phyloP scores from a whole-genome alignment of 2,888 invertebrate species.

The Eristalis intricaria region DNA sequence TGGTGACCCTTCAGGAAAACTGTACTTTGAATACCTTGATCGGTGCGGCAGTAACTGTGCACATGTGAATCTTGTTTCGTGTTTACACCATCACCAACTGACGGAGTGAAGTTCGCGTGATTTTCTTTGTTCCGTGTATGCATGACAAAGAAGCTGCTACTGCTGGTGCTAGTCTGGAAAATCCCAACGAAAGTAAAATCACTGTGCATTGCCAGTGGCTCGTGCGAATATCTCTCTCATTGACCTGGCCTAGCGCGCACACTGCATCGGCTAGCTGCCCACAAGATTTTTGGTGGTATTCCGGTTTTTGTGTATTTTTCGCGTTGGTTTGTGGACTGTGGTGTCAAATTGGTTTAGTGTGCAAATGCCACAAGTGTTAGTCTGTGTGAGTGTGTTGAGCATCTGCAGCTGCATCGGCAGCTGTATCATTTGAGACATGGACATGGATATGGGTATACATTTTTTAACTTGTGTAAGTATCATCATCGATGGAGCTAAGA shows the following conservation, averaged over 20 bases:
- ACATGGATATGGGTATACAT: slow-evolving; percentile 53
- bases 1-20: slow-evolving; percentile 39
- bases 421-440: slow-evolving; percentile 19
- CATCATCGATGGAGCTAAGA: neutral
- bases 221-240: slow-evolving; percentile 9
- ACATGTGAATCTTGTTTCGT: slow-evolving; percentile 50
- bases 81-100: slow-evolving; percentile 23
- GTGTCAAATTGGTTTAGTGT: slow-evolving; percentile 64
- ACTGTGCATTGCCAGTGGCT: slow-evolving; percentile 27
- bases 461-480: slow-evolving; percentile 52
- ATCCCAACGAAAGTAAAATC: slow-evolving; percentile 66
- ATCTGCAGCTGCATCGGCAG: slow-evolving; percentile 40
- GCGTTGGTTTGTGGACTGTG: slow-evolving; percentile 21
- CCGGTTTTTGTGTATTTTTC: slow-evolving; percentile 52
- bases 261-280: slow-evolving; percentile 1
- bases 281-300: slow-evolving; percentile 50
- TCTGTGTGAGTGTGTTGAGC: slow-evolving; percentile 31
- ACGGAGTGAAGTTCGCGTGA: slow-evolving; percentile 37
- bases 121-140: slow-evolving; percentile 66
- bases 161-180: slow-evolving; percentile 24
- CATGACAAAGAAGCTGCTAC: slow-evolving; percentile 48
- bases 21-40: slow-evolving; percentile 44
- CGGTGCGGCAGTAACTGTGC: slow-evolving; percentile 4
- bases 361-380: slow-evolving; percentile 53
- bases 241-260: slow-evolving; percentile 20